phyloP scores from a whole-genome alignment of 37 sponge, comb jelly and placozoan species.

The Aphrocallistes beatrix region DNA sequence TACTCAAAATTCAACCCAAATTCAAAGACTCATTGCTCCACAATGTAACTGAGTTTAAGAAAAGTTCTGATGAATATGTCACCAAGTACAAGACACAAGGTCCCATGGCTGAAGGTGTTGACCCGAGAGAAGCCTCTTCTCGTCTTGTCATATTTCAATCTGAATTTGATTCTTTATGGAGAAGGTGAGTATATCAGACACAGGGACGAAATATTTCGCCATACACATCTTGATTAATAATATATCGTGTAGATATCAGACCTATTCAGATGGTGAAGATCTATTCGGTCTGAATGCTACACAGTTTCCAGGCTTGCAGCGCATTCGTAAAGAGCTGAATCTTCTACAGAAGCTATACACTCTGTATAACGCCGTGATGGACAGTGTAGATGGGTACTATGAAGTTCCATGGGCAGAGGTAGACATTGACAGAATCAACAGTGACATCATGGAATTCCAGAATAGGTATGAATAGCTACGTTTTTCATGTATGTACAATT shows the following conservation, averaged over 20 bases:
- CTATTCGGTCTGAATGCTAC: constrained; percentile 82
- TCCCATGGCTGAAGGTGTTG: constrained; percentile 81
- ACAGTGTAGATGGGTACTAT: constrained; percentile 79
- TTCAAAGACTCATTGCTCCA: constrained; percentile 21
- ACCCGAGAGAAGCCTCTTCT: constrained; percentile 83
- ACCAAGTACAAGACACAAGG: constrained; percentile 25
- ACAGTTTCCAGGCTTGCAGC: constrained; percentile 68
- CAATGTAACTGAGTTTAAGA: constrained; percentile 7
- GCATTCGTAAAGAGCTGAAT: constrained; percentile 59
- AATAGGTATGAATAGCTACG: too few relatives aligned
- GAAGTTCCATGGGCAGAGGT: constrained; percentile 91
- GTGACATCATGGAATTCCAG: constrained; percentile 85
- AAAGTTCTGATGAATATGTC: background rate
- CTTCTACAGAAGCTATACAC: constrained; percentile 91
- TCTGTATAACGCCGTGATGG: constrained; percentile 76
- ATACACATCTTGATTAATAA: background rate
- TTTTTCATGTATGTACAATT: background rate
- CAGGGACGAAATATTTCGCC: background rate
- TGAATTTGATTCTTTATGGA: constrained; percentile 81
- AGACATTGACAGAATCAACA: constrained; percentile 89
- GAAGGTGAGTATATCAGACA: constrained; percentile 21
- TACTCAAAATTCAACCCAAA: constrained; percentile 20
- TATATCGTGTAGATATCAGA: constrained; percentile 36
- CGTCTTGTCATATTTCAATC: constrained; percentile 73
- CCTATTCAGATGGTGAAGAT: constrained; percentile 88